Base-by-base conservation (phyloP, 2,888 invertebrate species). In the Leptogaster cylindrica region DNA sequence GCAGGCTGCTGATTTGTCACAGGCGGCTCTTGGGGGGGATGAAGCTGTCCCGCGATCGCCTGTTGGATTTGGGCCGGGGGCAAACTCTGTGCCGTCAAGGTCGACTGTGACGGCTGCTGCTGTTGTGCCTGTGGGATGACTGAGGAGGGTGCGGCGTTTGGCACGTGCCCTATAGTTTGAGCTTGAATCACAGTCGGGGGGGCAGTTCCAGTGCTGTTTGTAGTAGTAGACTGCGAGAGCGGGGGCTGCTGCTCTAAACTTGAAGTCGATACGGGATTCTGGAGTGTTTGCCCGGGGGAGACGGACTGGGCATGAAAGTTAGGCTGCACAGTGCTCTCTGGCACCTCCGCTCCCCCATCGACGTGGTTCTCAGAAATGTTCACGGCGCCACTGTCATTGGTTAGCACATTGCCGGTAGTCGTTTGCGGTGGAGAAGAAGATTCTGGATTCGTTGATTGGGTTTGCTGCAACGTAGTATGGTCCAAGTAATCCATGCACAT, bases 401-500 rank as follows among this genome's bases (percentile, higher is more conserved):
- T 71, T 55, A 68, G 25, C 16, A 64, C 67, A 25, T 39, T 63
- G 2, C 28, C 44, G 8, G 52, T 41, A 0, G 28, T 52, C 3
- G 39, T 36, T 10, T 51, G 16, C 6, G 51, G 51, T 12, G 52
- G 12, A 3, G 28, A 25, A 20, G 23, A 23, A 0, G 65, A 28
- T 27, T 44, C 48, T n/a, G 67, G 16, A 65, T 64, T 66, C 18
- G 65, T 36, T 28, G 63, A 46, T 63, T 66, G 64, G 7, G 31
- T 41, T n/a, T 67, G 67, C 73, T 84, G 84, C 67, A 83, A 79
- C 67, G 87, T 85, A 52, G 90, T 89, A 76, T 93, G 92, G 83
- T 95, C 95, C 75, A 93, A 84, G 81, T 93, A 96, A 81, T 96
- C 96, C 89, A 93, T 92, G 81, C 95, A 96, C 81, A 90, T 89